Evolutionary conservation across 2,113 vertebrate species (phyloP), one percentile per base, ranked within the genome.

Genomic region (Pleuronectes platessa): DNA sequence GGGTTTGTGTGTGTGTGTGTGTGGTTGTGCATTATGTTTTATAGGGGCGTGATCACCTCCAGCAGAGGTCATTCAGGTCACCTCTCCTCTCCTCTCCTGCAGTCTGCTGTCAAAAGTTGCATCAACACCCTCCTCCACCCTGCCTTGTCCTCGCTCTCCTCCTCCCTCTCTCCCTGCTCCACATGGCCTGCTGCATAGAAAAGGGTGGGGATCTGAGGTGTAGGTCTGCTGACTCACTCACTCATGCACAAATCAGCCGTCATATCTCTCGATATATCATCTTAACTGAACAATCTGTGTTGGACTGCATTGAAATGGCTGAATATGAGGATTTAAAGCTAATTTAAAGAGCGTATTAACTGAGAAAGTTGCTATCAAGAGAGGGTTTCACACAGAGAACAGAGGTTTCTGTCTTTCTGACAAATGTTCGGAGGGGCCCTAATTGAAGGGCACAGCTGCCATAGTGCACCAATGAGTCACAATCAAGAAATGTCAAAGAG

Each of bases 41-140:
- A 54, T 70, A 7, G 35, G 58, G 76, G 68, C 59, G 49, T 42
- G 58, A 76, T 86, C 79, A 83, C 40, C 11, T 42, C 64, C 71
- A 63, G 76, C 71, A 82, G 81, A 92, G 90, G 92, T 89, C 78
- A 82, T 71, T 37, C 59, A 65, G 86, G 84, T 86, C 74, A 67
- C 51, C 75, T 59, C 84, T 86, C 83, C 75, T 59, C 84, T 86
- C 83, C 83, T 84, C 60, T 86, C 87, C 56, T 85, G 87, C 89
- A 81, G 88, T 88, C 83, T 77, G 72, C 83, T 82, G 85, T 63
- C 83, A 87, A 68, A 87, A 82, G 68, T 85, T 86, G 74, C 65
- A 85, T 76, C 55, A 59, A 71, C 61, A 47, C 68, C 59, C 78
- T 79, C 54, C 56, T 62, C 60, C 31, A 31, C 31, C 31, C 31